Base-by-base conservation (phyloP, 2,797 vertebrate species). In the Dicrostonyx torquatus region DNA sequence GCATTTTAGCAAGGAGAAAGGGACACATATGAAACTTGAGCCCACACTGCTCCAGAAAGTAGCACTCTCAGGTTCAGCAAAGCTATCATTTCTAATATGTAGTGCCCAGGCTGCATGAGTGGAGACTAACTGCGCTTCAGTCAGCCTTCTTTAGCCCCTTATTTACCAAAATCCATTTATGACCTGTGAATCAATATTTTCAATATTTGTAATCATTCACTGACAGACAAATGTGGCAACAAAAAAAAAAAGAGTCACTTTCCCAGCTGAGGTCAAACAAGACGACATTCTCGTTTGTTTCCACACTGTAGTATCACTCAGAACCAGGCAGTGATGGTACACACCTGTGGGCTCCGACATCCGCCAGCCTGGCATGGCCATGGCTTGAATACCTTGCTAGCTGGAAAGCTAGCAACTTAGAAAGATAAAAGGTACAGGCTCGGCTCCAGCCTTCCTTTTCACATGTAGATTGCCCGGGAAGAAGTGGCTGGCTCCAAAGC, bases 221-320 rank as follows among this genome's bases (percentile, higher is more conserved):
- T 24, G 73, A 43, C 4, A 13, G 90, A 55, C 11, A 14, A 86
- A 78, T 68, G 24, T 78, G 29, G 6, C 72, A 64, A 73, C n/a
- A 34, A 26, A 84, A 84, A 62, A 31, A 50, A 53, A 53, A 29
- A 48, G 15, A 70, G 29, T 87, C 24, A 83, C 48, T 22, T 60
- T 82, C 62, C 53, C 40, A 83, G 85, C 40, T 73, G 18, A 91
- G 40, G 18, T 93, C 90, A 93, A 85, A 90, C 34, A 90, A 79
- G 13, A 48, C 34, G 9, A 73, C 9, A 31, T 31, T 78, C 45
- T 70, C 48, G 11, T 79, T 75, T 84, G 78, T 26, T 89, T 22
- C 77, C 62, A 66, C 17, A 64, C 17, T 64, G 10, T 45, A 86
- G 4, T 20, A 31, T 60, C 24, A 10, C 26, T 83, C 14, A 64